Percentiles rank a stretch among this genome's conserved stretches.
phyloP scores from a whole-genome alignment of 2,113 vertebrate species.

The Melanerpes aurifrons region DNA sequence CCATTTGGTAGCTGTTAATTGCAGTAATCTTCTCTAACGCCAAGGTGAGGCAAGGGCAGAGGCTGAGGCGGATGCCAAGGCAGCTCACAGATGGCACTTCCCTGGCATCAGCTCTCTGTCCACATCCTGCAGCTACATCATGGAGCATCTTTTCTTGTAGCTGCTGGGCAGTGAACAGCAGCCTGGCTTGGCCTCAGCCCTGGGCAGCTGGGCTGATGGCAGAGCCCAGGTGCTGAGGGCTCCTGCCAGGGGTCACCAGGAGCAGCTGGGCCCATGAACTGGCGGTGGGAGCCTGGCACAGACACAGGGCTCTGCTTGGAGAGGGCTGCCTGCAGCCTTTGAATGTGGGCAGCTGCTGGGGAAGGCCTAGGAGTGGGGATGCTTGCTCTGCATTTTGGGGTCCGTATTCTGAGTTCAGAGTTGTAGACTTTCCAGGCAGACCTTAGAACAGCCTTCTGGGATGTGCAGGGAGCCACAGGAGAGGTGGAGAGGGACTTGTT shows the following conservation, averaged over 20 bases:
- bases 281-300: neutral
- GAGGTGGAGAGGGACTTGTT: too few relatives aligned
- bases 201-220: neutral
- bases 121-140: neutral
- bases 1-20: neutral
- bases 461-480: too few relatives aligned
- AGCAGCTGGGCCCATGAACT: neutral
- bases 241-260: neutral
- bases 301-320: too few relatives aligned
- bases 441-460: too few relatives aligned
- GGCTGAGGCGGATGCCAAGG: constrained; percentile 40
- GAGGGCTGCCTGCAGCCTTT: neutral
- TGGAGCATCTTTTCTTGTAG: neutral
- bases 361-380: neutral
- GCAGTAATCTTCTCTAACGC: neutral
- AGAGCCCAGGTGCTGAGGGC: constrained; percentile 9
- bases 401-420: neutral
- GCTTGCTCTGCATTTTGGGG: constrained; percentile 2
- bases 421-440: too few relatives aligned
- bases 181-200: neutral
- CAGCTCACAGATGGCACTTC: constrained; percentile 27
- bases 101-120: neutral
- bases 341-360: neutral
- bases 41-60: constrained; percentile 11
- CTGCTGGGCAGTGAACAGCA: constrained; percentile 23